Evolutionary conservation across 2,113 vertebrate species (phyloP), one percentile per base, ranked within the genome.

Genomic region (Zingel zingel): DNA sequence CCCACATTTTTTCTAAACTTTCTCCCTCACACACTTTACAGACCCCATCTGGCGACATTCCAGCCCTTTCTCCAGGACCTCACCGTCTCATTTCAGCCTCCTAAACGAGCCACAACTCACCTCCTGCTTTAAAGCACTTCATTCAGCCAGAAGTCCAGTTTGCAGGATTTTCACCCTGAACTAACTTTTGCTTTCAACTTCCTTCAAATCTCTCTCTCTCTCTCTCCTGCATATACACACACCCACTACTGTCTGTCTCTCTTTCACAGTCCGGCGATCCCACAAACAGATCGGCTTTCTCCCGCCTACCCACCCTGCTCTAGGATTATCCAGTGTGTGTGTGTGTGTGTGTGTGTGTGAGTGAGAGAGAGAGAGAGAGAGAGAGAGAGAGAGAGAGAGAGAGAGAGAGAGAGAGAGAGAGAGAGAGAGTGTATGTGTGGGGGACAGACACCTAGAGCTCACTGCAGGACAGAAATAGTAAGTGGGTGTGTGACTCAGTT

Each of bases 231-330:
- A 64, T 8, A 21, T 7, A 51, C 48, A 33, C 67, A 39, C 50
- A 47, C 89, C 10, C 39, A 43, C 39, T 43, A 64, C 90, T 59
- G 53, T 81, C 86, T 85, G 33, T 90, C 90, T 89, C 65, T 86
- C 76, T 79, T 64, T 84, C 81, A 65, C 86, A 79, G 88, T 62
- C 81, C 83, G 23, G 62, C 58, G 64, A 73, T 84, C 88, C 74
- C 85, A 84, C 89, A 89, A 93, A 92, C 91, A 92, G 92, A 92
- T 94, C 92, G 5, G 85, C 92, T 93, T 93, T 93, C 93, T 93
- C 88, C 91, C 90, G 91, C 92, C 91, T 91, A 87, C 89, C 89
- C 65, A 75, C 80, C 73, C 92, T 45, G 39, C 87, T 73, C 72
- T 21, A 0, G 87, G 91, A 92, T 93, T 92, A 92, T 91, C 87